phyloP scores from a whole-genome alignment of 2,797 vertebrate genomes.

The Myotis planiceps region DNA sequence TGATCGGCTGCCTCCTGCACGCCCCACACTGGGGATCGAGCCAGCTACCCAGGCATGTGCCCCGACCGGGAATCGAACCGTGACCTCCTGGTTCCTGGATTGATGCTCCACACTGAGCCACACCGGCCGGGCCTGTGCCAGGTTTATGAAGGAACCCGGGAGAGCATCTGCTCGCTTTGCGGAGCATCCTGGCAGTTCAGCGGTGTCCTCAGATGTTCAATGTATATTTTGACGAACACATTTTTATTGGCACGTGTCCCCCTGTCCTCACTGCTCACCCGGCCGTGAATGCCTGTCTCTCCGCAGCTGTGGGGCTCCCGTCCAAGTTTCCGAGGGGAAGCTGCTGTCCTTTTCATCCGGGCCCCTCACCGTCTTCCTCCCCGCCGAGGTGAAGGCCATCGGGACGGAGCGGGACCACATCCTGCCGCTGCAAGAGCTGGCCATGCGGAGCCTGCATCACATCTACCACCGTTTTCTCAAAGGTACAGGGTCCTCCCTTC shows the following conservation, averaged over 20 bases:
- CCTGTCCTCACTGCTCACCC: conserved; percentile 54
- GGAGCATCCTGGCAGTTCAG: conserved; percentile 11
- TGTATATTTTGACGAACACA: neutral
- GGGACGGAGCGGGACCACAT: conserved; percentile 91
- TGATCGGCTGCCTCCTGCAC: too few relatives aligned
- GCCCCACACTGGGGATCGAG: too few relatives aligned
- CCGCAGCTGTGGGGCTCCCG: conserved; percentile 93
- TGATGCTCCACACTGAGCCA: too few relatives aligned
- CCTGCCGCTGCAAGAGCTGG: conserved; percentile 95
- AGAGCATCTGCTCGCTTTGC: conserved; percentile 37
- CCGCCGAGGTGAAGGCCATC: conserved; percentile 95
- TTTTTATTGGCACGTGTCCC: neutral
- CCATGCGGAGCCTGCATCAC: conserved; percentile 92
- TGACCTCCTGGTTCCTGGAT: too few relatives aligned
- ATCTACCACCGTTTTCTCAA: conserved; percentile 85
- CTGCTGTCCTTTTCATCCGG: conserved; percentile 89
- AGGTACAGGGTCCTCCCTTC: conserved; percentile 83
- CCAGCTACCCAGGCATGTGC: too few relatives aligned
- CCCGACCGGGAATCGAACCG: too few relatives aligned
- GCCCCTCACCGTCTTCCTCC: conserved; percentile 91
- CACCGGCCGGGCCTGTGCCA: neutral
- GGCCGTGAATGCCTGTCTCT: conserved; percentile 73
- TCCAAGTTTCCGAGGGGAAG: conserved; percentile 88
- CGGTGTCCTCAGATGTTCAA: neutral
- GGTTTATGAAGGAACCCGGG: neutral